Conservation (phyloP, 2,113 vertebrate species). For the Cathartes aura region DNA sequence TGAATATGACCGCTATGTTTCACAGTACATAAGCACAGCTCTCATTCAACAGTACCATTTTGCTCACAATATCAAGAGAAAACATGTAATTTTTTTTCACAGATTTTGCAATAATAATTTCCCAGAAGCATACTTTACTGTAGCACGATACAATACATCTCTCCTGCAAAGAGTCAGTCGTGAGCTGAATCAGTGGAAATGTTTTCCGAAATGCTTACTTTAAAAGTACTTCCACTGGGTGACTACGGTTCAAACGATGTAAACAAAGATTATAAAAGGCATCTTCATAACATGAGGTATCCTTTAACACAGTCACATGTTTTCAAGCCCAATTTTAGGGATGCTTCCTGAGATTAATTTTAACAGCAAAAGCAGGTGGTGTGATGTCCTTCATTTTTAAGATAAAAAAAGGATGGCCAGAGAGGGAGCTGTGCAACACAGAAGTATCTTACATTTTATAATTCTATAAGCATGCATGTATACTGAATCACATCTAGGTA, state of each 20-base stretch:
- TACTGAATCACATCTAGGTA: neutral
- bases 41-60: neutral
- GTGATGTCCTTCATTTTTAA: neutral
- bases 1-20: neutral
- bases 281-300: neutral
- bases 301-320: neutral
- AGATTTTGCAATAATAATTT: neutral
- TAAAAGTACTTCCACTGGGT: neutral
- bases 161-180: neutral
- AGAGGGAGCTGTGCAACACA: neutral
- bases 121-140: neutral
- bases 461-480: neutral
- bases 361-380: neutral
- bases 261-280: neutral
- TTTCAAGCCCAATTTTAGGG: neutral
- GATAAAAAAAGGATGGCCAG: neutral
- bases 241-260: neutral
- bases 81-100: neutral
- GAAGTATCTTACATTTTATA: neutral
- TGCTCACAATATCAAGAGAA: neutral
- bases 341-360: neutral
- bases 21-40: neutral
- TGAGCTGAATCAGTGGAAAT: neutral
- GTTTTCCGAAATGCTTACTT: neutral
- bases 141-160: neutral